Percentiles rank a stretch among this genome's conserved stretches.
These are phyloP conservation scores for Dexiosoma caninum DNA, from an alignment of 2,888 invertebrate species.

Conservation along the genomic window DNA sequence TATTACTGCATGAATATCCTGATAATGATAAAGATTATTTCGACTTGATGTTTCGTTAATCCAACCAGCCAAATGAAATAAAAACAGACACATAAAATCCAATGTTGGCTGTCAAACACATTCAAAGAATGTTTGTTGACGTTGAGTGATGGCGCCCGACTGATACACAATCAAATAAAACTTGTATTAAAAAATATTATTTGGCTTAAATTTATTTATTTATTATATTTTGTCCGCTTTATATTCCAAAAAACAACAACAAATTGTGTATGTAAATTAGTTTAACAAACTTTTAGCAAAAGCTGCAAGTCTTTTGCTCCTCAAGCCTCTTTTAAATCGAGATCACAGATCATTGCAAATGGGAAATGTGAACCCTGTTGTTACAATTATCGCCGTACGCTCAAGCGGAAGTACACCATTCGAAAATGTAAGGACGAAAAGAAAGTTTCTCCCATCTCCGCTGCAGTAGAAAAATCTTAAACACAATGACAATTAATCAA, in stretches of 20 bases:
- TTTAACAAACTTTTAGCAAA: too few relatives aligned
- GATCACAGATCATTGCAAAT: conserved; percentile 11
- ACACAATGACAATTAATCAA: background rate
- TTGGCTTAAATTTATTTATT: too few relatives aligned
- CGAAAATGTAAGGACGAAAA: background rate
- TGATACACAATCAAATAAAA: background rate
- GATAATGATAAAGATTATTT: conserved; percentile 9
- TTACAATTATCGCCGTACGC: conserved; percentile 42
- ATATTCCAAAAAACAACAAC: too few relatives aligned
- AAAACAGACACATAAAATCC: conserved; percentile 8
- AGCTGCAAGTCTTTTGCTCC: background rate
- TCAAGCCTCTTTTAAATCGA: background rate
- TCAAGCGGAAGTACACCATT: conserved; percentile 33
- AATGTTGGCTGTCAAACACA: conserved; percentile 12
- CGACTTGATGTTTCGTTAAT: conserved; percentile 7
- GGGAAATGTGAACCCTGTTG: background rate
- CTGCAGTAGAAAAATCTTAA: background rate
- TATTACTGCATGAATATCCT: background rate
- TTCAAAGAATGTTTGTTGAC: background rate
- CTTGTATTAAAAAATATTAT: background rate
- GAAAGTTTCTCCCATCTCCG: background rate
- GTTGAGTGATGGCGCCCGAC: conserved; percentile 26
- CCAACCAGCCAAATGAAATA: conserved; percentile 17
- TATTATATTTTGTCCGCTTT: too few relatives aligned
- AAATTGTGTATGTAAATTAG: too few relatives aligned